A percentile compares a stretch with the other conserved stretches of the same genome.
These are phyloP conservation scores for Allolobophora icterica DNA, from an alignment of 2,888 invertebrate genomes.

Conservation along the genomic window DNA sequence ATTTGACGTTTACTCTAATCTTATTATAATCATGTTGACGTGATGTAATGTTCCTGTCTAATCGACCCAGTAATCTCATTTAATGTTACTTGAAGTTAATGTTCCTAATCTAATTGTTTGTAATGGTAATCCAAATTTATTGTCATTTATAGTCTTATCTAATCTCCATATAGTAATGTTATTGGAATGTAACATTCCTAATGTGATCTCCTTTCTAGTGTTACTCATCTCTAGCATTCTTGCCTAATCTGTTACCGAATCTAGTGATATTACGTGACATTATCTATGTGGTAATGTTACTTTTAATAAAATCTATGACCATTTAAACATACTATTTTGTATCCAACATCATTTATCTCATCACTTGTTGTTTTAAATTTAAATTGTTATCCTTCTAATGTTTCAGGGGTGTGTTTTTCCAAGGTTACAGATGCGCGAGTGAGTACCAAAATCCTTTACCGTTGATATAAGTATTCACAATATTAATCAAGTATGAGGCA, in stretches of 20 bases:
- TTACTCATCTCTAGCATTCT: background rate
- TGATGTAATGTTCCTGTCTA: too few relatives aligned
- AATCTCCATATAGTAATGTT: too few relatives aligned
- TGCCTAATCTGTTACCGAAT: too few relatives aligned
- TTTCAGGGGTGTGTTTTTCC: constrained; percentile 66
- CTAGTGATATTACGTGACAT: background rate
- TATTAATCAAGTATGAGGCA: too few relatives aligned
- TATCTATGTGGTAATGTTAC: background rate
- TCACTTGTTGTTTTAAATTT: background rate
- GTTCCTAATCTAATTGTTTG: too few relatives aligned
- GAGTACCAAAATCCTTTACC: constrained; percentile 41
- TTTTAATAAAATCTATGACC: background rate
- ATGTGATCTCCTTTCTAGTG: background rate
- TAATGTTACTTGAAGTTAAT: too few relatives aligned
- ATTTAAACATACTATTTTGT: background rate
- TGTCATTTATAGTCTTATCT: too few relatives aligned
- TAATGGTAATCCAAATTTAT: too few relatives aligned
- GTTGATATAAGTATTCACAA: too few relatives aligned
- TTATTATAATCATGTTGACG: too few relatives aligned
- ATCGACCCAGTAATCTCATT: too few relatives aligned
- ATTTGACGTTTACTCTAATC: too few relatives aligned
- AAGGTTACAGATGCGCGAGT: constrained; percentile 85
- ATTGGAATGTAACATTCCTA: background rate
- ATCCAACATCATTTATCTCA: background rate
- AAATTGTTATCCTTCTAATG: background rate